Base-by-base conservation (phyloP, 2,888 invertebrate species). In the Drosophila prostipennis region DNA sequence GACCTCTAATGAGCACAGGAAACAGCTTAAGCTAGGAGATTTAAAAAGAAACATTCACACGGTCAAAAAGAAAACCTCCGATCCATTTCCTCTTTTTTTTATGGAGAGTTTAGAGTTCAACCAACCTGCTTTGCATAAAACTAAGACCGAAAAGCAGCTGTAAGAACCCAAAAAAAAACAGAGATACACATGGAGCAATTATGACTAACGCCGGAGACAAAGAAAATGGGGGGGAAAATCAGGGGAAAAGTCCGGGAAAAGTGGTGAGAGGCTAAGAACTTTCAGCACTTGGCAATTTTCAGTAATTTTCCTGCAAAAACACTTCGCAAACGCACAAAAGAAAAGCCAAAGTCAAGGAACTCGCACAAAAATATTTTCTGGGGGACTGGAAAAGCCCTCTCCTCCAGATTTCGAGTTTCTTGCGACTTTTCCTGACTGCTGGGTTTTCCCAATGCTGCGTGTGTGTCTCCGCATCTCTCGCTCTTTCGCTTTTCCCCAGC, bases 271-370 rank as follows among this genome's bases (percentile, higher is more conserved):
- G 26, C 10, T 13, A 16, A 72, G 74, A 87, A 86, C 84, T 87
- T 81, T 78, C 74, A 68, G 77, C 87, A 85, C 75, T 85, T 79
- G 85, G 72, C 75, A 77, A 85, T 79, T 87, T 87, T 72, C 74
- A 74, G 84, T 70, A 80, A 83, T 78, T 80, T 86, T 77, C 85
- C 71, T 75, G 70, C 78, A 76, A 74, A 78, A 77, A 87, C 73
- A 84, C 65, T 64, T 63, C 60, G 64, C 55, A 67, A 53, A 74
- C 54, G 40, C 65, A 65, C 68, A 55, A 63, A 72, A 71, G 53
- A 61, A 73, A 67, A 64, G 67, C 4, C 48, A 46, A 88, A 89
- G 87, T 87, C 89, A 87, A 87, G 81, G 89, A 87, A 89, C 87
- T 89, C 72, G 65, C 54, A 51, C 54, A 29, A 42, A 48, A 54